phyloP scores from a whole-genome alignment of 2,888 invertebrate genomes.

The Andrena flavipes region DNA sequence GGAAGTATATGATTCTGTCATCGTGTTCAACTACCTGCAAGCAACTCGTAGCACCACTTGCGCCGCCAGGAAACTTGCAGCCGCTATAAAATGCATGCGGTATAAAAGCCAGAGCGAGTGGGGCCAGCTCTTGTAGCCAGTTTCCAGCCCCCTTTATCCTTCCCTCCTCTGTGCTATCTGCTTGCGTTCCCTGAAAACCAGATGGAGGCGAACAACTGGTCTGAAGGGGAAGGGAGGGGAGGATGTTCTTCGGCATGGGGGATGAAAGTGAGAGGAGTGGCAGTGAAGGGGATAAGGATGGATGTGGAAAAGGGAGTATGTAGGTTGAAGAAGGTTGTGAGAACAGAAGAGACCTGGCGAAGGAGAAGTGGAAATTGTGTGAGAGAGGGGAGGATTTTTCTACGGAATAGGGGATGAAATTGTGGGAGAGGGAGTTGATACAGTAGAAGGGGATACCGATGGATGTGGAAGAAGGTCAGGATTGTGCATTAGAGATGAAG shows the following conservation, averaged over 20 bases:
- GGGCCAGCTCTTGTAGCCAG: conserved; percentile 12
- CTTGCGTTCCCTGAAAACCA: background rate
- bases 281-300: background rate
- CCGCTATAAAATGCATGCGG: conserved; percentile 71
- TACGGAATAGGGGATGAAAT: no score
- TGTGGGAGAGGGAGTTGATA: no score
- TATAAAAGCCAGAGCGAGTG: conserved; percentile 56
- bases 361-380: no score
- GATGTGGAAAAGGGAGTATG: background rate
- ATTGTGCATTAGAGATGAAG: background rate
- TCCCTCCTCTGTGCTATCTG: background rate
- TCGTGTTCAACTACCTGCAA: background rate
- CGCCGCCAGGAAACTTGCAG: conserved; percentile 24
- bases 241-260: background rate
- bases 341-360: no score
- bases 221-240: background rate
- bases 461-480: background rate
- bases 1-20: conserved; percentile 27
- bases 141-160: conserved; percentile 16
- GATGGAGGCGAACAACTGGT: background rate
- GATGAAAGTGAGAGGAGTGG: no score
- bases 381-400: background rate
- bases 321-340: no score
- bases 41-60: conserved; percentile 1
- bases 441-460: background rate